These are phyloP conservation scores for Netelia melanura DNA, from an alignment of 2,888 invertebrate genomes.

Conservation along the genomic window DNA sequence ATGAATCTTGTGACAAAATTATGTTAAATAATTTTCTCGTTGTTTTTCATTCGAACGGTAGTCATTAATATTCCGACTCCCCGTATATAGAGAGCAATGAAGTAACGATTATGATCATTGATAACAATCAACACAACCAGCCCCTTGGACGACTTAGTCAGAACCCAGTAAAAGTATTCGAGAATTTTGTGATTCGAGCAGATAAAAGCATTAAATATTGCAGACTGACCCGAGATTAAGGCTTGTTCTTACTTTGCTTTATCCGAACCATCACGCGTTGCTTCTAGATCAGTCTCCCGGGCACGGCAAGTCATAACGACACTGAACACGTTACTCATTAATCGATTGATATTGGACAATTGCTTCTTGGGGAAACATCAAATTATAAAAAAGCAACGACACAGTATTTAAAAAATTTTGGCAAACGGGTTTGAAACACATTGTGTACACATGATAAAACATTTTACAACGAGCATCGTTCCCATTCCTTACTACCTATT, in stretches of 20 bases:
- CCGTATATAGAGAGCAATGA: constrained; percentile 21
- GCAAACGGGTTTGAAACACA: constrained; percentile 19
- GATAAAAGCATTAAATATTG: constrained; percentile 33
- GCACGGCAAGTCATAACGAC: constrained; percentile 38
- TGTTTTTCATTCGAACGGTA: neutral
- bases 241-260: constrained; percentile 55
- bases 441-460: constrained; percentile 19
- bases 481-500: constrained; percentile 9
- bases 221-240: constrained; percentile 29
- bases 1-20: neutral
- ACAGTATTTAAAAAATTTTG: neutral
- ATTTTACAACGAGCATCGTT: constrained; percentile 19
- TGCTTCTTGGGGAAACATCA: neutral
- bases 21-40: neutral
- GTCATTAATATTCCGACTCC: constrained; percentile 11
- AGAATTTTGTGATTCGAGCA: constrained; percentile 12
- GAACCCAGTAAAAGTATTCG: constrained; percentile 12
- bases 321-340: neutral
- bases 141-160: constrained; percentile 15
- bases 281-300: constrained; percentile 50
- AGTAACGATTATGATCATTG: constrained; percentile 21
- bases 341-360: neutral
- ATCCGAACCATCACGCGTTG: constrained; percentile 40
- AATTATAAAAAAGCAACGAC: neutral
- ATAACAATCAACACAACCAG: constrained; percentile 25